Evolutionary conservation across 1,140 invertebrate genomes (phyloP).

Genomic region (Pseudoatta argentina): DNA sequence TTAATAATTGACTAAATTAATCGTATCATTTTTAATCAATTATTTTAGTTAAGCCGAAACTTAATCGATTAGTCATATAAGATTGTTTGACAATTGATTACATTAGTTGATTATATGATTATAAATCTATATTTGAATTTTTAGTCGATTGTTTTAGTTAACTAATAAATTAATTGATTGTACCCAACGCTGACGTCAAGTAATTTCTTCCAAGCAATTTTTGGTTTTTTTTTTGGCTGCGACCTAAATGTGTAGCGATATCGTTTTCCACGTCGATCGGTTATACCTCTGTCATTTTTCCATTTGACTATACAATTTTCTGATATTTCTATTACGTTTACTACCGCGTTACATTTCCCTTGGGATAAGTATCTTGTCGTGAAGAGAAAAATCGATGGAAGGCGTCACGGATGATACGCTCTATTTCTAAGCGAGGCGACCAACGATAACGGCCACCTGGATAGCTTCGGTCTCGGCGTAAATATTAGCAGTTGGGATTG

Average conservation of each 20-base stretch:
- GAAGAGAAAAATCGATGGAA: slow-evolving; percentile 28
- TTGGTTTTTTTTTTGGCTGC: neutral
- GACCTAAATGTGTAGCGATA: neutral
- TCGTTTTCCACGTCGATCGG: neutral
- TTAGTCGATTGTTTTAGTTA: too few relatives aligned
- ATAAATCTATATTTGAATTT: too few relatives aligned
- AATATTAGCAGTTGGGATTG: slow-evolving; percentile 17
- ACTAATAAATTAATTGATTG: too few relatives aligned
- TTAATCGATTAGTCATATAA: too few relatives aligned
- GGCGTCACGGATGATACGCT: neutral
- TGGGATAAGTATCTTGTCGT: neutral
- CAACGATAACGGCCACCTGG: slow-evolving; percentile 12
- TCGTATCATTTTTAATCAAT: too few relatives aligned
- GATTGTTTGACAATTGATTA: too few relatives aligned
- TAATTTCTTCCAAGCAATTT: neutral
- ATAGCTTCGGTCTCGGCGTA: neutral
- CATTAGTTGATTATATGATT: too few relatives aligned
- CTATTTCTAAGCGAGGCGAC: neutral
- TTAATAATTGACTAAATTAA: too few relatives aligned
- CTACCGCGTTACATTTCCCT: neutral
- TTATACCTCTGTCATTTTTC: slow-evolving; percentile 19
- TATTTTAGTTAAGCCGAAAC: too few relatives aligned
- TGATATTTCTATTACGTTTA: slow-evolving; percentile 42
- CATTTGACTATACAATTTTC: neutral
- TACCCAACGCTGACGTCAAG: too few relatives aligned